Percentiles rank a stretch among this genome's conserved stretches.
Conservation (phyloP, 1,140 invertebrate species). For the Zaprionus vittiger region DNA sequence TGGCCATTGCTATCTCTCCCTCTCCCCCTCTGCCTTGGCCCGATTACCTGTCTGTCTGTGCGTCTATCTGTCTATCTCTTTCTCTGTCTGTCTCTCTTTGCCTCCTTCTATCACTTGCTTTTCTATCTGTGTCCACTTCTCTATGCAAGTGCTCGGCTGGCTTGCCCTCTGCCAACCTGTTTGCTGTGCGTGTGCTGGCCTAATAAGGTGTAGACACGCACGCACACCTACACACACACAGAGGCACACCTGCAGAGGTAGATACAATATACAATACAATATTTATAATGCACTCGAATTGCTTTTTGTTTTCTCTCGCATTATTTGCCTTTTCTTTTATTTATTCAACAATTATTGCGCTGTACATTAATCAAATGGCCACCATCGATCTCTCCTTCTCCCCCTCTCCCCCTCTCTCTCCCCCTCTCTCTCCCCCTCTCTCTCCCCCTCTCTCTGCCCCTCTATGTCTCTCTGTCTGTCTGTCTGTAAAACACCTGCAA, state of each 20-base stretch:
- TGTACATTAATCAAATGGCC: constrained; percentile 55
- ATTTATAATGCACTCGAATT: constrained; percentile 68
- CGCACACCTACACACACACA: constrained; percentile 11
- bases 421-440: not conserved
- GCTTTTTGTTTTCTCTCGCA: constrained; percentile 42
- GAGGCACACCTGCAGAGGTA: not conserved
- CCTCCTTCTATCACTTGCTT: not conserved
- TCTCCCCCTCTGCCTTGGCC: constrained; percentile 21
- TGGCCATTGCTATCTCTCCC: constrained; percentile 44
- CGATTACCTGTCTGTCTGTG: constrained; percentile 10
- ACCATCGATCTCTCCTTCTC: constrained; percentile 18
- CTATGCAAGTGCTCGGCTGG: not conserved
- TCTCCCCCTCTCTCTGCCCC: not conserved
- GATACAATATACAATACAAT: constrained; percentile 55
- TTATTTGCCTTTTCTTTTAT: constrained; percentile 51
- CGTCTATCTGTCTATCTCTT: constrained; percentile 2
- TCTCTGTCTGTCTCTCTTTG: constrained; percentile 8
- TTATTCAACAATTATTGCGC: constrained; percentile 36
- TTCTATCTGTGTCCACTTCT: not conserved
- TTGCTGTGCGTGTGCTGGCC: constrained; percentile 64
- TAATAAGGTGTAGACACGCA: constrained; percentile 56
- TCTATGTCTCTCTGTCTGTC: not conserved
- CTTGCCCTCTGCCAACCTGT: constrained; percentile 62
- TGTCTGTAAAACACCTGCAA: constrained; percentile 38
- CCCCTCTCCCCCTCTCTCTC: not conserved